These are phyloP conservation scores for Microcebus tavaratra DNA, from an alignment of 2,113 vertebrate species.

Conservation along the genomic window DNA sequence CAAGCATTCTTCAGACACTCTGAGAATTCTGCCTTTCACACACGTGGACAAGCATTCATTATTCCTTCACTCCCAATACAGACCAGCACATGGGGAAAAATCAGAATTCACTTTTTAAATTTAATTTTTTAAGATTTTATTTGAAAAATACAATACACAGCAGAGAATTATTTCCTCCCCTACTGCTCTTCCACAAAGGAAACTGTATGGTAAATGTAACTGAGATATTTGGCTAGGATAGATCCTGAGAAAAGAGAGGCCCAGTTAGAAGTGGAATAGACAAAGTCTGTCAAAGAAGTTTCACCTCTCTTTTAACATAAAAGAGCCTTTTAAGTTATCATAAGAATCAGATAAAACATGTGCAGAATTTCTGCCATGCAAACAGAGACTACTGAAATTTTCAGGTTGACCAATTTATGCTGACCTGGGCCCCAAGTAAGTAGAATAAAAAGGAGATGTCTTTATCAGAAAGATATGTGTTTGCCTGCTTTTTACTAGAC, in stretches of 20 bases:
- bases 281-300: slow-evolving; percentile 83
- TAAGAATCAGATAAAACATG: slow-evolving; percentile 85
- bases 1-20: not conserved
- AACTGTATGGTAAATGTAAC: slow-evolving; percentile 80
- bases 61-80: slow-evolving; percentile 11
- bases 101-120: slow-evolving; percentile 32
- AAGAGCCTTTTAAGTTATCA: slow-evolving; percentile 86
- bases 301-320: slow-evolving; percentile 89
- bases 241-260: slow-evolving; percentile 85
- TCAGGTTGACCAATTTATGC: slow-evolving; percentile 80
- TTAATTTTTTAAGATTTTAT: slow-evolving; percentile 82
- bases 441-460: slow-evolving; percentile 79
- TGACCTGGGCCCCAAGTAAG: slow-evolving; percentile 78
- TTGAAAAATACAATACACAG: slow-evolving; percentile 89
- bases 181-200: slow-evolving; percentile 85
- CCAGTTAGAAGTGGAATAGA: slow-evolving; percentile 83
- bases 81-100: slow-evolving; percentile 63
- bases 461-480: slow-evolving; percentile 78
- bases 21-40: not conserved
- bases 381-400: slow-evolving; percentile 81
- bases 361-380: slow-evolving; percentile 85
- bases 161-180: slow-evolving; percentile 83
- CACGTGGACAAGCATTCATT: not conserved
- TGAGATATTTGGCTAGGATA: slow-evolving; percentile 85
- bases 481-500: slow-evolving; percentile 38